A percentile compares a stretch with the other conserved stretches of the same genome.
phyloP scores from a whole-genome alignment of 2,888 invertebrate species.

The Drosophila paranaensis region DNA sequence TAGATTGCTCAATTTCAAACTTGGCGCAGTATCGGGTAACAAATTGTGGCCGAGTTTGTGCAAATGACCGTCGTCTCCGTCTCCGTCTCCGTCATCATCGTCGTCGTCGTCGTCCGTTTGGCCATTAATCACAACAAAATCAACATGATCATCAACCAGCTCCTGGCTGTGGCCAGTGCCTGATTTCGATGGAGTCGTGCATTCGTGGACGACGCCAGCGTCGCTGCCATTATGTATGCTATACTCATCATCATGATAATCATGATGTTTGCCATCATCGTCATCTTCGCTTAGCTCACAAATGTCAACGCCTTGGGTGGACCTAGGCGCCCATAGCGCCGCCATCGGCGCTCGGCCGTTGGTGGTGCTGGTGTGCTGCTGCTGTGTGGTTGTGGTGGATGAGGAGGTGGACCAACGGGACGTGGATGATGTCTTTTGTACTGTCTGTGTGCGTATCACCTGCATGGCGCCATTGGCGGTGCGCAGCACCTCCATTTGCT shows the following conservation, averaged over 20 bases:
- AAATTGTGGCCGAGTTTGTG: conserved; percentile 73
- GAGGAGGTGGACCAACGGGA: conserved; percentile 82
- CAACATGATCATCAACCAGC: conserved; percentile 70
- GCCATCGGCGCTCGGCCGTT: conserved; percentile 23
- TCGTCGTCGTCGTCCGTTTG: conserved; percentile 47
- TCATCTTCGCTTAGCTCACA: conserved; percentile 68
- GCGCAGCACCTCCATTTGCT: conserved; percentile 89
- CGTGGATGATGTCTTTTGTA: conserved; percentile 84
- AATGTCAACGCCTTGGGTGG: conserved; percentile 70
- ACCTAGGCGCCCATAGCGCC: conserved; percentile 35
- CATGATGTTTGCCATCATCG: conserved; percentile 20
- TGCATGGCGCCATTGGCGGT: conserved; percentile 88
- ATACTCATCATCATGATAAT: conserved; percentile 42
- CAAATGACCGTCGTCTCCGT: conserved; percentile 49
- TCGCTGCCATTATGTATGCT: conserved; percentile 60
- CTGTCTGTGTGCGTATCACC: conserved; percentile 88
- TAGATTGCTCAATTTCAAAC: conserved; percentile 85
- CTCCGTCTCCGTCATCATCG: conserved; percentile 36
- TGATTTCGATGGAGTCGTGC: conserved; percentile 38
- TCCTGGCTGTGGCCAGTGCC: conserved; percentile 59
- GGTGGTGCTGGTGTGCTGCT: conserved; percentile 34
- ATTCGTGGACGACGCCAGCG: conserved; percentile 56
- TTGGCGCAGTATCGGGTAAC: conserved; percentile 83
- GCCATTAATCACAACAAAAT: conserved; percentile 73
- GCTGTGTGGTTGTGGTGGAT: conserved; percentile 55